Evolutionary conservation across 92 coral and sea anemone genomes (phyloP), one percentile per base, ranked within the genome.

Genomic region (Zoanthus gigantus): DNA sequence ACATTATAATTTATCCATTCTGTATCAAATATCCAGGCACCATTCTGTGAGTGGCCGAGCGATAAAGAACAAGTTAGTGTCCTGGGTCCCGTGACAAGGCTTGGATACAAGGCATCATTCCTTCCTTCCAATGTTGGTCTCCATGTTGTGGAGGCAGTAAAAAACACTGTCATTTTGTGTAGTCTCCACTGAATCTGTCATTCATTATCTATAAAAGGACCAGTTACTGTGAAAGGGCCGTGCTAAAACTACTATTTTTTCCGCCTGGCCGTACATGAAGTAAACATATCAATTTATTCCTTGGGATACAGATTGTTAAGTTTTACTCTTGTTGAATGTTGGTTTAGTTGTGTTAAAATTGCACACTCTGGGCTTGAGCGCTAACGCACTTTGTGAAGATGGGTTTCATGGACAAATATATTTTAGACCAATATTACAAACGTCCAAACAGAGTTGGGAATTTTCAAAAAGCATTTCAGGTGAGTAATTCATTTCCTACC

Each of bases 391-490:
- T 53, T 74, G 15, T 46, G 81, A 50, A 79, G 58, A 93, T 93
- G 96, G 87, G 94, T 14, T 18, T 90, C 74, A 74, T 93, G 14
- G 90, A 74, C 17, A 91, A 89, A n/a, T 85, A 91, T 65, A 88
- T 93, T 80, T 66, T 93, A 84, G 90, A 91, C 72, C 96, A 93
- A 60, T 93, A 89, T 66, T 93, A 93, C 86, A 87, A 91, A 80
- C 85, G 96, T 72, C 92, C 94, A 11, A 93, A 91, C 78, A 86
- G 84, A 48, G 89, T 89, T 45, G 72, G 72, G 58, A 86, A 45
- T 65, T 91, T 89, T 65, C 96, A 93, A 77, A 88, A 89, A 78
- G 18, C 87, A 48, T 93, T 91, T 76, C 96, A 93, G 94, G 96
- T 93, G 71, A 65, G 86, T 4, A 14, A 15, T 52, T 9, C 47